These are phyloP conservation scores for Entelurus aequoreus DNA, from an alignment of 2,113 vertebrate genomes.

Conservation along the genomic window DNA sequence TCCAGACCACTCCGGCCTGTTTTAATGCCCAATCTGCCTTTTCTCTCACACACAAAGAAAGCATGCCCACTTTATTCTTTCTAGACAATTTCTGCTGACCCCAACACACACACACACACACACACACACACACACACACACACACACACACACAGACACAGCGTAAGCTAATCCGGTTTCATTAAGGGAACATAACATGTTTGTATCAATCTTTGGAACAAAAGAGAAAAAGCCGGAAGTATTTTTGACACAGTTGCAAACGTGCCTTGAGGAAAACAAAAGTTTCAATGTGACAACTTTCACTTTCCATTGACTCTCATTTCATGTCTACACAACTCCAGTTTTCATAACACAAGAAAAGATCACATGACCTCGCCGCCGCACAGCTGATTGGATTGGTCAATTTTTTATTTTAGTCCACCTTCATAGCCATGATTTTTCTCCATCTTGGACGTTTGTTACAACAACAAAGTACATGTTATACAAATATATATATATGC, in stretches of 20 bases:
- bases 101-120: slow-evolving; percentile 13
- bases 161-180: slow-evolving; percentile 52
- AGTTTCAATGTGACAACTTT: too few relatives aligned
- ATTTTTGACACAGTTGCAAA: slow-evolving; percentile 69
- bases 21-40: slow-evolving; percentile 17
- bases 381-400: too few relatives aligned
- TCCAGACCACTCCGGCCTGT: slow-evolving; percentile 19
- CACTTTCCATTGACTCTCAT: too few relatives aligned
- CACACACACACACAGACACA: slow-evolving; percentile 23
- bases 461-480: too few relatives aligned
- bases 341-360: too few relatives aligned
- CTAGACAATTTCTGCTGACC: too few relatives aligned
- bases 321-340: too few relatives aligned
- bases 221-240: slow-evolving; percentile 62
- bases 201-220: slow-evolving; percentile 64
- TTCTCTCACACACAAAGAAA: slow-evolving; percentile 22
- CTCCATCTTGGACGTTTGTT: too few relatives aligned
- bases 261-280: slow-evolving; percentile 63
- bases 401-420: too few relatives aligned
- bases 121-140: slow-evolving; percentile 25
- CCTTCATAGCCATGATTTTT: too few relatives aligned
- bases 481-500: too few relatives aligned
- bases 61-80: slow-evolving; percentile 9
- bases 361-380: too few relatives aligned
- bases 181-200: slow-evolving; percentile 53